Base-by-base conservation (phyloP, 2,888 invertebrate genomes). In the Scaptomyza flava region DNA sequence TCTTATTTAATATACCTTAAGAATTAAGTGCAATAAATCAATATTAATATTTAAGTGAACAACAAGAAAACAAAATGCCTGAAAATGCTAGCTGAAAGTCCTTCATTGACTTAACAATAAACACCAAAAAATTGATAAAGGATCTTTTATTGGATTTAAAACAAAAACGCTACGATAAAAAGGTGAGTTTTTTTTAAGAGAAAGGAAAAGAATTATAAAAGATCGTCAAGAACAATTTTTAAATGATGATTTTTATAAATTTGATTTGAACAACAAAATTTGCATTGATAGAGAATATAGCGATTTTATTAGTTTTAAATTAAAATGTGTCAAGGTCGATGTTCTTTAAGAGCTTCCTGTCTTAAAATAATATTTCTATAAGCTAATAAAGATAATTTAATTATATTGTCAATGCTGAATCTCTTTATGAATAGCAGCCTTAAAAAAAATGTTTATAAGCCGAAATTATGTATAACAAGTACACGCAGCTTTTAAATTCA, bases 401-500 rank as follows among this genome's bases (percentile, higher is more conserved):
- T 6, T 33, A 14, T 8, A 30, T 52, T 20, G 9, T 30, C 47
- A 50, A 50, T 63, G 50, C 14, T 51, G 31, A 63, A 45, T 58
- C 20, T 34, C 12, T 17, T 17, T 17, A 17, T 17, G 17, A 17
- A 17, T 17, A 58, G 23, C 0, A n/a, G 5, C 17, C n/a, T 12
- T n/a, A 38, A 20, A 50, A 50, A 51, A 61, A 42, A 30, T 36
- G 12, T 48, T 42, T 20, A 11, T 34, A 43, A 60, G 9, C 33
- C 41, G 46, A 46, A 66, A 56, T 71, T 71, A 68, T 72, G 77
- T 63, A 76, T 60, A 54, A 72, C 63, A 42, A 70, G 72, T 17
- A 62, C 59, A 47, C 38, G 47, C 46, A 65, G 52, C 56, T 64
- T 47, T 27, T 54, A 51, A 45, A 68, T 62, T 52, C 57, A 68